Evolutionary conservation across 1,140 invertebrate species (phyloP).

Genomic region (Rhysida immarginata): DNA sequence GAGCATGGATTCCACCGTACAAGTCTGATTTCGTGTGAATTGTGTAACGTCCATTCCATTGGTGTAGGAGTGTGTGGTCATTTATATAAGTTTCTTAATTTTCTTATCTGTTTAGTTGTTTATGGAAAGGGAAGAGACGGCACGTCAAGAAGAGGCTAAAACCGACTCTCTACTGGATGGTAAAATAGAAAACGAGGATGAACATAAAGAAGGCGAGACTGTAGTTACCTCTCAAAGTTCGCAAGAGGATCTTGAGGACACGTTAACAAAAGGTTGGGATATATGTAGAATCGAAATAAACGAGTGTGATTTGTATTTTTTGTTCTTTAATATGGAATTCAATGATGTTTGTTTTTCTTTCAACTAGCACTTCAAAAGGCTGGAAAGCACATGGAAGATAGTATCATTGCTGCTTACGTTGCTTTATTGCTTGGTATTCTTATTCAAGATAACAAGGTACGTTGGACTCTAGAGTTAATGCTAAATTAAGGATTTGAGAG

Average conservation of each 20-base stretch:
- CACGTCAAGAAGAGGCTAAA: constrained; percentile 69
- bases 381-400: constrained; percentile 96
- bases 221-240: constrained; percentile 35
- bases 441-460: constrained; percentile 64
- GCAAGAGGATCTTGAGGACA: constrained; percentile 77
- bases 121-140: constrained; percentile 52
- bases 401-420: constrained; percentile 85
- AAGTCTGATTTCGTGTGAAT: too few species aligned
- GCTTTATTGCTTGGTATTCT: constrained; percentile 81
- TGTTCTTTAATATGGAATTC: too few species aligned
- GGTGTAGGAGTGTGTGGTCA: too few species aligned
- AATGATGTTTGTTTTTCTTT: neutral
- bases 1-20: too few species aligned
- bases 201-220: constrained; percentile 16
- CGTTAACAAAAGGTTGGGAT: constrained; percentile 69
- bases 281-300: too few species aligned
- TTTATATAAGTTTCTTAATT: neutral
- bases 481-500: neutral
- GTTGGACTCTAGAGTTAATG: too few species aligned
- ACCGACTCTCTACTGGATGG: constrained; percentile 58
- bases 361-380: constrained; percentile 78
- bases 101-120: constrained; percentile 40
- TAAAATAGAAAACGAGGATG: constrained; percentile 21
- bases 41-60: too few species aligned
- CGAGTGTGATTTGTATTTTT: too few species aligned